Conservation (phyloP, 1,140 invertebrate species). For the Eumeta japonica region DNA sequence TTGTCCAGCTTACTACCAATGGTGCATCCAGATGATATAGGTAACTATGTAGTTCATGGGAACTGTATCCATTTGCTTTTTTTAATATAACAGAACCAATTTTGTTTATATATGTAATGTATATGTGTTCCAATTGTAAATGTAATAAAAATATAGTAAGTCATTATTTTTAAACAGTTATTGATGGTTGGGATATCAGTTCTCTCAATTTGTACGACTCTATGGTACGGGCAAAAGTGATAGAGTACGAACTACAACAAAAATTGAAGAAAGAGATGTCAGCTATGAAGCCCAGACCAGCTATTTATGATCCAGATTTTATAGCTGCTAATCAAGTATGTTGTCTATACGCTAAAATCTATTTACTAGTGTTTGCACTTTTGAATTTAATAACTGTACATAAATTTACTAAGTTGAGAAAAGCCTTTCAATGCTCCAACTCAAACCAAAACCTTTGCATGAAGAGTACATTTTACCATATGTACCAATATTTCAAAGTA, state of each 20-base stretch:
- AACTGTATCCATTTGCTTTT: background rate
- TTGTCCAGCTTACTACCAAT: slow-evolving; percentile 84
- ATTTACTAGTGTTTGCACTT: slow-evolving; percentile 1
- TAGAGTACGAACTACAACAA: slow-evolving; percentile 71
- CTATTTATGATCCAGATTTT: slow-evolving; percentile 87
- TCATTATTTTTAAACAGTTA: no score
- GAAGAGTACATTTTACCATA: no score
- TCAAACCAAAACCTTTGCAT: no score
- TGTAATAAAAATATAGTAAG: no score
- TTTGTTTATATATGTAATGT: no score
- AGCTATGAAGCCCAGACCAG: slow-evolving; percentile 75
- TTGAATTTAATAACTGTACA: no score
- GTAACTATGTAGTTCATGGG: slow-evolving; percentile 30
- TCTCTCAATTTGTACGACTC: slow-evolving; percentile 79
- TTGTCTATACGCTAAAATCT: background rate
- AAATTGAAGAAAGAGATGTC: slow-evolving; percentile 74
- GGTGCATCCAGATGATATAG: slow-evolving; percentile 85
- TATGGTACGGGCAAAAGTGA: slow-evolving; percentile 77
- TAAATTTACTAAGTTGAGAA: no score
- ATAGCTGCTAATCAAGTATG: slow-evolving; percentile 92
- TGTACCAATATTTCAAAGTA: no score
- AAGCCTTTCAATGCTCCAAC: no score
- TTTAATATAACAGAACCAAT: background rate
- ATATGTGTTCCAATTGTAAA: no score
- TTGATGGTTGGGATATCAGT: slow-evolving; percentile 97